Base-by-base conservation (phyloP, 2,113 vertebrate genomes). In the Catharus fuscescens region DNA sequence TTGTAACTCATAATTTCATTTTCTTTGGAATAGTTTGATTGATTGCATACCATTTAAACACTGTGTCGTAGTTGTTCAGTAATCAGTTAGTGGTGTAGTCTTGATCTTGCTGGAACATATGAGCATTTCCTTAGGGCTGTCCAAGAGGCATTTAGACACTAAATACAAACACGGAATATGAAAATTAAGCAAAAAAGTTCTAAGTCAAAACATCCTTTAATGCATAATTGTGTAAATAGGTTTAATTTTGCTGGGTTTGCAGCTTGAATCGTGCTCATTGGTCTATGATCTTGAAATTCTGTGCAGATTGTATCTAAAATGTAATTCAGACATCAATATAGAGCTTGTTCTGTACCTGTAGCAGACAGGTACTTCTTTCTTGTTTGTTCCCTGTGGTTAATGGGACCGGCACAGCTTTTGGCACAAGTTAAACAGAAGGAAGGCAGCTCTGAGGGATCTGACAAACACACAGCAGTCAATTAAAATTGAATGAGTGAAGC, bases 401-500 rank as follows among this genome's bases (percentile, higher is more conserved):
- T 92, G 69, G 64, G 52, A 92, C 57, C 60, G 14, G 64, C 10
- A 9, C 36, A 65, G 85, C 93, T 95, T 86, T 83, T 96, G 94
- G 90, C 90, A 88, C 67, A 95, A 71, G 79, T 73, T 94, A 92
- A 86, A 78, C 38, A 93, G 82, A 80, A 88, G 23, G 71, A 25
- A 92, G 31, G 64, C 62, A 40, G 64, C 80, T 86, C 92, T 84
- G 60, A 90, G 80, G 53, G 48, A 74, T 79, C 45, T 80, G 85
- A 94, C 67, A 90, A 73, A 83, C 80, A 74, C 67, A 77, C 24
- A 78, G 82, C 42, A 94, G 96, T 93, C 96, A 95, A 93, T 94
- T 96, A 95, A 95, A 95, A 80, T 88, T 90, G 92, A 95, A 80
- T 86, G 83, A 94, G 47, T 91, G 94, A 78, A 94, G 94, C 86